Base-by-base conservation (phyloP, 2,113 vertebrate species). In the Abramis brama region DNA sequence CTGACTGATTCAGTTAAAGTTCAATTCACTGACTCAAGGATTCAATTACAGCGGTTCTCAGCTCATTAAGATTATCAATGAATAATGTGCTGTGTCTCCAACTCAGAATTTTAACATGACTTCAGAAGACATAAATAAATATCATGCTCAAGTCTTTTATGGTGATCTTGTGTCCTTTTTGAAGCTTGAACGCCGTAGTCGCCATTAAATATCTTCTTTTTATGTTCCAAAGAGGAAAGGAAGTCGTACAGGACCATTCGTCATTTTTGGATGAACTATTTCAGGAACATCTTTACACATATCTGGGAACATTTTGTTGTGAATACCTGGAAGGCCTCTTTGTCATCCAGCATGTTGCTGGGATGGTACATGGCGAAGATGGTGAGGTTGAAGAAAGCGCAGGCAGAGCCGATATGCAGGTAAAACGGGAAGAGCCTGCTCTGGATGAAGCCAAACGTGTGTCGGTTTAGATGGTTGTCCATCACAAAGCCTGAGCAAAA, bases 311-410 rank as follows among this genome's bases (percentile, higher is more conserved):
- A 11, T 17, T 17, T 39, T 27, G 45, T 5, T 12, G 0, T 9
- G 25, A 60, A 0, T 91, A 96, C 96, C 95, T 97, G 95, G 45
- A 93, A 90, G 0, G 57, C 85, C 84, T 97, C 94, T 50, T 94
- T 90, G 0, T 96, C 91, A 6, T 92, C 81, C 78, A 96, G 89
- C 86, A 87, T 77, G 89, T 96, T 91, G 0, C 93, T 93, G 87
- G 95, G 95, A 66, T 96, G 95, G 83, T 93, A 93, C 86, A 95
- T 87, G 2, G 95, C 92, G 36, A 94, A 97, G 19, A 96, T 93
- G 0, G 94, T 90, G 79, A 96, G 95, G 91, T 95, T 96, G 87
- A 96, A 91, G 93, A 96, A 97, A 55, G 96, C 95, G 2, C 95
- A 96, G 2, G 92, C 88, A 1, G 95, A 96, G 60, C 94, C 87